Conservation (phyloP, 1,140 invertebrate genomes). For the Drosophila pectinifera region DNA sequence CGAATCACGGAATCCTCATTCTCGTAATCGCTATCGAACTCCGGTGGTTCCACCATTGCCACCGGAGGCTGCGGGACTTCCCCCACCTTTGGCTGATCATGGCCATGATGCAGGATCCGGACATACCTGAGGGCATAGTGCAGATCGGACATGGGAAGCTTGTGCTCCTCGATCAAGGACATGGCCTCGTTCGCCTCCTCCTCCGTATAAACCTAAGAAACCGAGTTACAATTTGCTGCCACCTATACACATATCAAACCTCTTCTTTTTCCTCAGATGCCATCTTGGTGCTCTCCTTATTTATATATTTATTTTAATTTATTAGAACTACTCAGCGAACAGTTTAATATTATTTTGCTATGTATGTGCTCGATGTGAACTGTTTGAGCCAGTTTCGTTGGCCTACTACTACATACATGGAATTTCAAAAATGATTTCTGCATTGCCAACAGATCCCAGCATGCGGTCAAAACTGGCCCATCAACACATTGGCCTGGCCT, state of each 20-base stretch:
- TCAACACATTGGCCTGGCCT: conserved; percentile 46
- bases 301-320: not conserved
- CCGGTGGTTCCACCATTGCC: conserved; percentile 9
- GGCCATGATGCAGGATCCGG: conserved; percentile 31
- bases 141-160: conserved; percentile 61
- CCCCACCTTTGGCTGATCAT: not conserved
- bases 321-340: not conserved
- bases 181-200: conserved; percentile 41
- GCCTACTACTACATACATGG: too few relatives aligned
- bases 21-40: not conserved
- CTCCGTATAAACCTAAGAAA: conserved; percentile 43
- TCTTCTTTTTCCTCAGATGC: conserved; percentile 7
- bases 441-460: conserved; percentile 15
- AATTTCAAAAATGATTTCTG: conserved; percentile 22
- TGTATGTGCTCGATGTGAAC: not conserved
- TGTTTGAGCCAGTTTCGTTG: not conserved
- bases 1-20: not conserved
- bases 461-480: conserved; percentile 36
- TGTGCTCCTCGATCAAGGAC: conserved; percentile 39
- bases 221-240: not conserved
- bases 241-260: not conserved
- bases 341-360: too few relatives aligned
- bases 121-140: conserved; percentile 54
- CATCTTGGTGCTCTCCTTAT: not conserved
- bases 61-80: not conserved